A percentile compares a stretch with the other conserved stretches of the same genome.
These are phyloP conservation scores for Cephalopachus bancanus DNA, from an alignment of 2,797 vertebrate genomes.

Conservation along the genomic window DNA sequence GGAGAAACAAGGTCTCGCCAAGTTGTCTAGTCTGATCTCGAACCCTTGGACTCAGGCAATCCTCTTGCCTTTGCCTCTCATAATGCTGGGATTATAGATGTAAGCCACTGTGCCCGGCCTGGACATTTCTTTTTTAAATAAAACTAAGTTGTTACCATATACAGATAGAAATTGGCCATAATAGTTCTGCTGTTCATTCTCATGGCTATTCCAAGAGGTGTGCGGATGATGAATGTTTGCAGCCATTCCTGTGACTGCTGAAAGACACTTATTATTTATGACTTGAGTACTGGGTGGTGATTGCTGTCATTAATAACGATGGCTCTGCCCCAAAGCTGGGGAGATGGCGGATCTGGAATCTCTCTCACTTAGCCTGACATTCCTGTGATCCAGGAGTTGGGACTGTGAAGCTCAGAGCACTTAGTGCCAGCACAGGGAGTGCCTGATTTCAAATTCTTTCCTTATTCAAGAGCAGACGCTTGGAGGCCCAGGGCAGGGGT, in stretches of 20 bases:
- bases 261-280: slow-evolving; percentile 84
- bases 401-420: slow-evolving; percentile 74
- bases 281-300: slow-evolving; percentile 75
- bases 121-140: slow-evolving; percentile 60
- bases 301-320: slow-evolving; percentile 83
- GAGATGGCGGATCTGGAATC: slow-evolving; percentile 73
- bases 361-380: slow-evolving; percentile 74
- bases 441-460: slow-evolving; percentile 77
- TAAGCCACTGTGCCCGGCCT: neutral
- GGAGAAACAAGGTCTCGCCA: no score
- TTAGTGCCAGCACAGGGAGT: slow-evolving; percentile 66
- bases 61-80: no score
- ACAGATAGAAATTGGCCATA: slow-evolving; percentile 47
- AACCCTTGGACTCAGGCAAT: no score
- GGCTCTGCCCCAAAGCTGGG: slow-evolving; percentile 70
- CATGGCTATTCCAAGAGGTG: slow-evolving; percentile 76
- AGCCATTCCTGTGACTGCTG: slow-evolving; percentile 72
- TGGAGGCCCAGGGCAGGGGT: slow-evolving; percentile 55
- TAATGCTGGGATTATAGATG: no score
- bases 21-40: no score
- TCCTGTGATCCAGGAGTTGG: slow-evolving; percentile 70
- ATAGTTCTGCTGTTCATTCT: slow-evolving; percentile 58
- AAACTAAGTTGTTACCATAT: slow-evolving; percentile 55
- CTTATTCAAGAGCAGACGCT: slow-evolving; percentile 65
- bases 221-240: slow-evolving; percentile 72